Conservation (phyloP, 1,140 invertebrate species). For the Periplaneta americana region DNA sequence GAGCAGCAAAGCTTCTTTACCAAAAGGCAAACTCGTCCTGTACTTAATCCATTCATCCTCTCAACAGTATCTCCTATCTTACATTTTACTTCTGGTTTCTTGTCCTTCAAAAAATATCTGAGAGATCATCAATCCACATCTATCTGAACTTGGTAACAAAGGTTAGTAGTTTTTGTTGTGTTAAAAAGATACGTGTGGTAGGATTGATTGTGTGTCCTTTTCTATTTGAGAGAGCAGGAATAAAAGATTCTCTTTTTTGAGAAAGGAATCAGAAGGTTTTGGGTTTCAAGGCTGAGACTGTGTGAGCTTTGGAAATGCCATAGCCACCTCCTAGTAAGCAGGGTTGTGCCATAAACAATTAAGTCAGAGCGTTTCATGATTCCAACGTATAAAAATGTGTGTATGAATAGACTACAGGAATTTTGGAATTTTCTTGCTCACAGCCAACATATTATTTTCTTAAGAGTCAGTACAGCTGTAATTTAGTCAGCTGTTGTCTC, state of each 20-base stretch:
- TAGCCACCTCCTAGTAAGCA: not conserved
- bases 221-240: not conserved
- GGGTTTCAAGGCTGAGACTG: not conserved
- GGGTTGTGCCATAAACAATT: not conserved
- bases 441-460: no score
- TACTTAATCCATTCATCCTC: not conserved
- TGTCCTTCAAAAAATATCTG: not conserved
- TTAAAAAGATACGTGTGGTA: not conserved
- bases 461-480: no score
- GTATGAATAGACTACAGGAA: no score
- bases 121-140: not conserved
- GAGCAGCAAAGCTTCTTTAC: no score
- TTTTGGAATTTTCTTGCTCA: no score
- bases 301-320: not conserved
- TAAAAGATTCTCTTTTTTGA: not conserved
- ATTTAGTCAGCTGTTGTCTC: no score
- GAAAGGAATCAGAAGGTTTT: not conserved
- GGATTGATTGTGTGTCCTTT: not conserved
- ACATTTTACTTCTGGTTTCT: not conserved
- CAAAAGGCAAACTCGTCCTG: not conserved
- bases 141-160: not conserved
- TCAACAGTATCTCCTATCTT: not conserved
- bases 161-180: not conserved
- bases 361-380: not conserved
- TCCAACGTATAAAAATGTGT: not conserved